phyloP scores from a whole-genome alignment of 2,113 vertebrate genomes.

The Haplochromis burtoni region DNA sequence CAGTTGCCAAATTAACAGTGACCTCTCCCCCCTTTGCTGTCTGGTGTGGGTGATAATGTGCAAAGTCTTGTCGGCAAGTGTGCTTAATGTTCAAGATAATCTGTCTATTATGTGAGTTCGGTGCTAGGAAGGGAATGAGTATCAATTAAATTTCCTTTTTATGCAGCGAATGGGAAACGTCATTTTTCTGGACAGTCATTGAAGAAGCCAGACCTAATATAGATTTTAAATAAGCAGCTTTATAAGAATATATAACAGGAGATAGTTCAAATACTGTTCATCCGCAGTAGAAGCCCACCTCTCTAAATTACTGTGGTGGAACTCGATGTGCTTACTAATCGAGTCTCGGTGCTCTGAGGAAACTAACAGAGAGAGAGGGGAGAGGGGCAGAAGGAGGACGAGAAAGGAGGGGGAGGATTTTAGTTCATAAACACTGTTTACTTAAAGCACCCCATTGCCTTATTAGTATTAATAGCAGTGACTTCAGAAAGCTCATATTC shows the following conservation, averaged over 20 bases:
- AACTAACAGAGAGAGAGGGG: neutral
- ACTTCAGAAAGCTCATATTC: constrained; percentile 73
- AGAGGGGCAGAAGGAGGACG: neutral
- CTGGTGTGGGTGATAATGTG: constrained; percentile 27
- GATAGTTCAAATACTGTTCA: constrained; percentile 2
- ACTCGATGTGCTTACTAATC: constrained; percentile 47
- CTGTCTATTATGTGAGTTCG: constrained; percentile 30
- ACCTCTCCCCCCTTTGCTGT: constrained; percentile 17
- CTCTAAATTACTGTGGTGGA: neutral
- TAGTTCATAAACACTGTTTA: constrained; percentile 64
- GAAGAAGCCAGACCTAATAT: constrained; percentile 1
- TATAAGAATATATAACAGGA: constrained; percentile 5
- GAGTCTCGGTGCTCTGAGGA: constrained; percentile 21
- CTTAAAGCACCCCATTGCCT: constrained; percentile 54
- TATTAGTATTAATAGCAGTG: constrained; percentile 74
- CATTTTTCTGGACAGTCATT: constrained; percentile 16
- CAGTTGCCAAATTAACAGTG: constrained; percentile 44
- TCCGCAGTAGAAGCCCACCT: neutral
- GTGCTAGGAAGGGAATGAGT: neutral
- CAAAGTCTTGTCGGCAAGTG: constrained; percentile 36
- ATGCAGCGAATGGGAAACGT: neutral
- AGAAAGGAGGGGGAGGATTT: neutral
- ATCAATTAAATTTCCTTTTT: constrained; percentile 24
- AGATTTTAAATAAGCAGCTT: neutral
- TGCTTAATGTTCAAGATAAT: constrained; percentile 44